Base-by-base conservation (phyloP, 2,888 invertebrate species). In the Netelia melanura region DNA sequence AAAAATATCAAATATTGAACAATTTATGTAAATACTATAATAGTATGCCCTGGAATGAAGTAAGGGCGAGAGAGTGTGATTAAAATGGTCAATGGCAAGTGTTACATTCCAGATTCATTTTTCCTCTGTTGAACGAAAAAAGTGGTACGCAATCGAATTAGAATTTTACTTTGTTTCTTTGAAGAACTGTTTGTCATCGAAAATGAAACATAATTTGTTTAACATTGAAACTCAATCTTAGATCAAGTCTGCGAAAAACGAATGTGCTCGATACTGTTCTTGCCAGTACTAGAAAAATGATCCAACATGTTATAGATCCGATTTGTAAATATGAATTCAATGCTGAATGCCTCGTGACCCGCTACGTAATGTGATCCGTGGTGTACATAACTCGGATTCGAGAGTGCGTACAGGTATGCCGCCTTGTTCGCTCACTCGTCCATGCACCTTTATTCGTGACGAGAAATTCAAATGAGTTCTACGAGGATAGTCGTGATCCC, bases 11-110 rank as follows among this genome's bases (percentile, higher is more conserved):
- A 71, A 76, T 71, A 44, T 81, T 48, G 48, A 17, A 77, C 43
- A 56, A 64, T 78, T 71, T 56, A 76, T 85, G 85, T 85, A 85
- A 82, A 85, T 85, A 85, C 79, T 70, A 70, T 78, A 62, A 84
- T 78, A 61, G 54, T 64, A 62, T 56, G 84, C 72, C 75, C 14
- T 68, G 62, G 62, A 65, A 84, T 8, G 62, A 81, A 61, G 64
- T 52, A 52, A 54, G 54, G 65, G 17, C 0, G 64, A 30, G 52
- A 25, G 62, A 52, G 17, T 68, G 56, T 78, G 78, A 79, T 81
- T 74, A 82, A 85, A 82, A 52, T 65, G 30, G 82, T 79, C 78
- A 30, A 75, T 30, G 38, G n/a, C 68, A 71, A 48, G 38, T 30
- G 43, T 48, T 6, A 52, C 38, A 48, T 74, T 58, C 44, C n/a